Conservation (phyloP, 2,888 invertebrate species). For the Megalurothrips usitatus region DNA sequence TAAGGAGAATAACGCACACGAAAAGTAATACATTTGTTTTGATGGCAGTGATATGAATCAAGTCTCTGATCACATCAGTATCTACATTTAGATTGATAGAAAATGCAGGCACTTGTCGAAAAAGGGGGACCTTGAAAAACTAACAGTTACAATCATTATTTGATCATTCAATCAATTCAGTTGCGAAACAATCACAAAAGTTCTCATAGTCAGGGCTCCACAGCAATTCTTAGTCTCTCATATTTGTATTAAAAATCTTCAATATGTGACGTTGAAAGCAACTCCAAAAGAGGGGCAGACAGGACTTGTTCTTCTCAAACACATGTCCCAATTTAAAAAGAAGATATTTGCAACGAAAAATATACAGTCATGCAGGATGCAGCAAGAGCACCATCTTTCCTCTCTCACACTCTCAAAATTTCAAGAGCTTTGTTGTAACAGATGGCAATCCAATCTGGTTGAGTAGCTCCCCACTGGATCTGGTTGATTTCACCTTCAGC, state of each 20-base stretch:
- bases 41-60: background rate
- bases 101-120: background rate
- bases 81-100: background rate
- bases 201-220: background rate
- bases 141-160: background rate
- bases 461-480: slow-evolving; percentile 99
- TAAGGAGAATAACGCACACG: background rate
- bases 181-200: background rate
- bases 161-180: background rate
- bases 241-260: background rate
- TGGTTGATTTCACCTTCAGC: slow-evolving; percentile 99
- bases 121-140: background rate
- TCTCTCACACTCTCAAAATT: slow-evolving; percentile 84
- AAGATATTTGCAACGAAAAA: background rate
- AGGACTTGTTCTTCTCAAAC: background rate
- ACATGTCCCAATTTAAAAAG: background rate
- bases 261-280: background rate
- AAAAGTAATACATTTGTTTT: background rate
- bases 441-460: slow-evolving; percentile 99
- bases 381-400: background rate
- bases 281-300: background rate
- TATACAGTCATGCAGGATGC: background rate
- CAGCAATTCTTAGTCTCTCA: background rate
- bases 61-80: background rate
- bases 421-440: slow-evolving; percentile 98